A percentile compares a stretch with the other conserved stretches of the same genome.
phyloP scores from a whole-genome alignment of 2,797 vertebrate species.

The Salmo trutta region DNA sequence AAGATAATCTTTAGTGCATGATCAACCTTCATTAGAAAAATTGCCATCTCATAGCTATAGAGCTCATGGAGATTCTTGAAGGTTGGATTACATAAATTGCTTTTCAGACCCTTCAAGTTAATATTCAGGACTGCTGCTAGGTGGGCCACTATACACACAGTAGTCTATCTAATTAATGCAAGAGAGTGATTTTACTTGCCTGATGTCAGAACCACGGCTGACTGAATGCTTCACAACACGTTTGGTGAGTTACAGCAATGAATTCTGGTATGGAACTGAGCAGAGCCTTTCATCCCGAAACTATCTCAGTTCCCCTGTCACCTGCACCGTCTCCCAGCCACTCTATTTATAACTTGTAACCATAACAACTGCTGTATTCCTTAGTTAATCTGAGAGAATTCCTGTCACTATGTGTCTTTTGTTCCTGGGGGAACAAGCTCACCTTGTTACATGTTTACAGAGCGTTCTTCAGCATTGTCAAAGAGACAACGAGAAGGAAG shows the following conservation, averaged over 20 bases:
- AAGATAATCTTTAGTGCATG: conserved; percentile 19
- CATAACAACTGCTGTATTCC: conserved; percentile 77
- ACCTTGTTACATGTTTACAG: conserved; percentile 17
- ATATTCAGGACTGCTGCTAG: conserved; percentile 8
- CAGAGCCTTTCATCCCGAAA: conserved; percentile 70
- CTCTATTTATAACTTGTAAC: conserved; percentile 83
- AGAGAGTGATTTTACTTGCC: conserved; percentile 22
- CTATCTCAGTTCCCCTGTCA: conserved; percentile 74
- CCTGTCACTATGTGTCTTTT: conserved; percentile 66
- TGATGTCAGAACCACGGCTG: conserved; percentile 29
- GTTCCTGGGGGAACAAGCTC: conserved; percentile 44
- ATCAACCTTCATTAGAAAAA: conserved; percentile 15
- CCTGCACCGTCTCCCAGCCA: conserved; percentile 60
- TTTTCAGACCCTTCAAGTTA: background rate
- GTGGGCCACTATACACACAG: background rate
- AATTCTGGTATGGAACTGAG: conserved; percentile 74
- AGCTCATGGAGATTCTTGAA: background rate
- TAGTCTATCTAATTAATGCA: conserved; percentile 25
- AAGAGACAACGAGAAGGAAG: background rate
- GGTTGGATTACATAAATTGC: background rate
- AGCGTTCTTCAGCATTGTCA: conserved; percentile 48
- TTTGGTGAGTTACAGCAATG: conserved; percentile 55
- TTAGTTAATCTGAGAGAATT: conserved; percentile 55
- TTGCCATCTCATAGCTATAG: conserved; percentile 11
- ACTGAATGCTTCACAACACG: conserved; percentile 36